These are phyloP conservation scores for Archivesica marissinica DNA, from an alignment of 1,140 invertebrate species.

Conservation along the genomic window DNA sequence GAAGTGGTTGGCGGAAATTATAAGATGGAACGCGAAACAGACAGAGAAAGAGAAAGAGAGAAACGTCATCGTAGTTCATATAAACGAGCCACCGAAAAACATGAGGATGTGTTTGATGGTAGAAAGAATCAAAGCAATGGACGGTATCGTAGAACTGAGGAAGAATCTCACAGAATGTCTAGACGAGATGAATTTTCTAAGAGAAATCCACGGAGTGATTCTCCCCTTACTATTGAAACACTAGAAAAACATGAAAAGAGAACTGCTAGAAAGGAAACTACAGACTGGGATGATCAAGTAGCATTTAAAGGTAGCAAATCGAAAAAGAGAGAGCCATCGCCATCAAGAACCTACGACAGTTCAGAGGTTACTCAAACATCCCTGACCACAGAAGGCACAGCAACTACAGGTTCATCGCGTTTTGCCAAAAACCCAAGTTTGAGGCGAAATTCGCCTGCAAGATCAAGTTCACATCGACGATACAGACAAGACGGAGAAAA, in stretches of 20 bases:
- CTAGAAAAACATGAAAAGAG: conserved; percentile 51
- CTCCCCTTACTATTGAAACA: conserved; percentile 46
- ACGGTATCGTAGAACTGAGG: conserved; percentile 22
- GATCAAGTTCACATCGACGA: conserved; percentile 52
- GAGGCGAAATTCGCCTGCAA: conserved; percentile 48
- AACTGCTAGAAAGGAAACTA: conserved; percentile 8
- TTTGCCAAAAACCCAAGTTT: conserved; percentile 59
- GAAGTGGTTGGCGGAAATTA: conserved; percentile 18
- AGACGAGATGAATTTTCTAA: conserved; percentile 35
- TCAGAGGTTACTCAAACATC: conserved; percentile 38
- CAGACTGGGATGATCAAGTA: conserved; percentile 27
- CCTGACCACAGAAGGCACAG: conserved; percentile 36
- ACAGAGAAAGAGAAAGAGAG: not conserved
- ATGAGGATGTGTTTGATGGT: conserved; percentile 24
- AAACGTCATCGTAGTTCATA: conserved; percentile 24
- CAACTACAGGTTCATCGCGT: conserved; percentile 32
- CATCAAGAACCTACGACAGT: conserved; percentile 59
- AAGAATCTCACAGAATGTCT: conserved; percentile 46
- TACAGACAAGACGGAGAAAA: conserved; percentile 52
- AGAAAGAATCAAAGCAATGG: not conserved
- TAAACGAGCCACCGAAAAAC: conserved; percentile 17
- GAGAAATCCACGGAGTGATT: conserved; percentile 60
- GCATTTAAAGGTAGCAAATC: conserved; percentile 18
- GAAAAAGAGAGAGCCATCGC: conserved; percentile 39
- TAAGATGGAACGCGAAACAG: conserved; percentile 47